Evolutionary conservation across 1,140 invertebrate species (phyloP).

Genomic region (Acromyrmex echinatior): DNA sequence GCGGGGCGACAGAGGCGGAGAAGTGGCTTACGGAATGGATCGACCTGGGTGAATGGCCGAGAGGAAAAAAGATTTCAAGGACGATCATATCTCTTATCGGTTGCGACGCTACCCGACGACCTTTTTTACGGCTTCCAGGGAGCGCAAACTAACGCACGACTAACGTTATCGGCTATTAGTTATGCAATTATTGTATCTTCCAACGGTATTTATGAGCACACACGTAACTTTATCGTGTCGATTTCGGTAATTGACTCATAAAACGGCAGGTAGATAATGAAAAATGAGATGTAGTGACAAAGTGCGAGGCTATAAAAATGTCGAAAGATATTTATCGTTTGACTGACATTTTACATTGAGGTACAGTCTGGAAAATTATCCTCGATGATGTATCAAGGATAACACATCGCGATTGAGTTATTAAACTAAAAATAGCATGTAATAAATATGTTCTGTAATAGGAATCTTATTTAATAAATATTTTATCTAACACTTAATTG

Average conservation of each 20-base stretch:
- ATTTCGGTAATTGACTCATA: slow-evolving; percentile 29
- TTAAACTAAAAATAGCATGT: not conserved
- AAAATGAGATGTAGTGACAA: slow-evolving; percentile 13
- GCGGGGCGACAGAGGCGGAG: not conserved
- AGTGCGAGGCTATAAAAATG: slow-evolving; percentile 23
- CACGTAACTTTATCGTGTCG: slow-evolving; percentile 8
- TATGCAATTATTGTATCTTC: slow-evolving; percentile 31
- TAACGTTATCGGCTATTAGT: slow-evolving; percentile 49
- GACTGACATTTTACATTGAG: not conserved
- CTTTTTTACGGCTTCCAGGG: slow-evolving; percentile 28
- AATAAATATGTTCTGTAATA: not conserved
- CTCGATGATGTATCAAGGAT: not conserved
- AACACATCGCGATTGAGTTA: not conserved
- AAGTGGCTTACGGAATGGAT: not conserved
- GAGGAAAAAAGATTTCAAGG: slow-evolving; percentile 57
- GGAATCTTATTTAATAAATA: not conserved
- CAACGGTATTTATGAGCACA: slow-evolving; percentile 27
- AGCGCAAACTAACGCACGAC: not conserved
- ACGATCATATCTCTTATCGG: slow-evolving; percentile 56
- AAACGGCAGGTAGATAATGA: slow-evolving; percentile 22
- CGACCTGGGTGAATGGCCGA: slow-evolving; percentile 51
- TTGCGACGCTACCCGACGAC: not conserved
- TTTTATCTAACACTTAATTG: slow-evolving; percentile 1
- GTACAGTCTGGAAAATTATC: not conserved
- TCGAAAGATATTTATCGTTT: slow-evolving; percentile 4